Evolutionary conservation across 2,888 invertebrate genomes (phyloP).

Genomic region (Trachelus stipa): DNA sequence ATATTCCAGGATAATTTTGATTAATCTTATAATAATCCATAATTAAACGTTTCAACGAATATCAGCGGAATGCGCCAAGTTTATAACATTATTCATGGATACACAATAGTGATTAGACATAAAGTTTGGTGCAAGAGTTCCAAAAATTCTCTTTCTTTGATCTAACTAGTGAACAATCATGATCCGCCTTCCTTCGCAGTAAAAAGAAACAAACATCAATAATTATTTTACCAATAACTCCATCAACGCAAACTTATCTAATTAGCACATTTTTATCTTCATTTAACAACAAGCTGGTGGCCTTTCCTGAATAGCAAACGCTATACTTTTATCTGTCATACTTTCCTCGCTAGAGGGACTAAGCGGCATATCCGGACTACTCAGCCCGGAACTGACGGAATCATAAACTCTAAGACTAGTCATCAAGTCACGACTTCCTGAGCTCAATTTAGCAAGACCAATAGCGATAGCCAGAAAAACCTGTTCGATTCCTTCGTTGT

Average conservation of each 20-base stretch:
- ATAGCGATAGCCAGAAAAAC: constrained; percentile 78
- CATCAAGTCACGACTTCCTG: constrained; percentile 36
- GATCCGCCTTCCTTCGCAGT: not conserved
- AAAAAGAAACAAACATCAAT: not conserved
- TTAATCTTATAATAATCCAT: not conserved
- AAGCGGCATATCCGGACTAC: constrained; percentile 49
- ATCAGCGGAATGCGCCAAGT: not conserved
- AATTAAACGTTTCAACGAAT: not conserved
- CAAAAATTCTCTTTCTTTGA: not conserved
- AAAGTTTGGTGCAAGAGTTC: not conserved
- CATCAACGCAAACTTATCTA: not conserved
- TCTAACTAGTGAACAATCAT: not conserved
- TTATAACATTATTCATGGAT: too few species aligned
- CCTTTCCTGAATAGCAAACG: constrained; percentile 75
- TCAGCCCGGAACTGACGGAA: constrained; percentile 66
- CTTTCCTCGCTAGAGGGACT: constrained; percentile 63
- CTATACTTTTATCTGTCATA: constrained; percentile 71
- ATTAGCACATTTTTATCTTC: not conserved
- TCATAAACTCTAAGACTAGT: constrained; percentile 72
- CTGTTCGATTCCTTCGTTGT: constrained; percentile 81
- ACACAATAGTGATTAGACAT: not conserved
- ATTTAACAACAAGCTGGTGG: constrained; percentile 73
- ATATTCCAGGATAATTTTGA: not conserved
- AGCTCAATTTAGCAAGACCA: constrained; percentile 69
- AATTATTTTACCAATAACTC: not conserved